phyloP scores from a whole-genome alignment of 2,797 vertebrate genomes.

The Tapera naevia region DNA sequence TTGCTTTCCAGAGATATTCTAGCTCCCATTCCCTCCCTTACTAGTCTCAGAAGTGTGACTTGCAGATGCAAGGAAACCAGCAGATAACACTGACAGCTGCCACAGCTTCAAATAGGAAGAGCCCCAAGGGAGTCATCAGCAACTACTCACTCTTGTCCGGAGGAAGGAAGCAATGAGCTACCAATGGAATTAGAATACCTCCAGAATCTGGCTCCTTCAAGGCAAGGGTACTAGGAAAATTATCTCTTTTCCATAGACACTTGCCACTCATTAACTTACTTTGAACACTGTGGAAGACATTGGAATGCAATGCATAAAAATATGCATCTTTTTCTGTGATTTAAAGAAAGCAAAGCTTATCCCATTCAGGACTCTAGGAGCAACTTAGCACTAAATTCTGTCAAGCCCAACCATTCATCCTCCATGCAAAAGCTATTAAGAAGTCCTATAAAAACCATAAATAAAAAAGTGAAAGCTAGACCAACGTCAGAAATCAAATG shows the following conservation, averaged over 20 bases:
- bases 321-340: neutral
- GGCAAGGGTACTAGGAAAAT: neutral
- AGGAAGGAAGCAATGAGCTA: neutral
- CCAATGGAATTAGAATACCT: neutral
- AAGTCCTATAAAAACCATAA: neutral
- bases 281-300: neutral
- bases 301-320: neutral
- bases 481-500: neutral
- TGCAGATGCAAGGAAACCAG: neutral
- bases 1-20: neutral
- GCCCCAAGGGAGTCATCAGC: neutral
- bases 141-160: neutral
- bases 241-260: neutral
- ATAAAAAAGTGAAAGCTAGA: neutral
- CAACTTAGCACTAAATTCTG: neutral
- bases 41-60: neutral
- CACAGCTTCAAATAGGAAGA: neutral
- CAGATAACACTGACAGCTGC: neutral
- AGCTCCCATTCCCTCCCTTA: neutral
- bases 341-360: neutral
- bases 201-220: neutral
- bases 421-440: neutral
- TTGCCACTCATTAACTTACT: neutral
- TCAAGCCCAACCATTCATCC: neutral
- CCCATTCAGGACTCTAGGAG: neutral